Base-by-base conservation (phyloP, 1,140 invertebrate genomes). In the Vollenhovia emeryi region DNA sequence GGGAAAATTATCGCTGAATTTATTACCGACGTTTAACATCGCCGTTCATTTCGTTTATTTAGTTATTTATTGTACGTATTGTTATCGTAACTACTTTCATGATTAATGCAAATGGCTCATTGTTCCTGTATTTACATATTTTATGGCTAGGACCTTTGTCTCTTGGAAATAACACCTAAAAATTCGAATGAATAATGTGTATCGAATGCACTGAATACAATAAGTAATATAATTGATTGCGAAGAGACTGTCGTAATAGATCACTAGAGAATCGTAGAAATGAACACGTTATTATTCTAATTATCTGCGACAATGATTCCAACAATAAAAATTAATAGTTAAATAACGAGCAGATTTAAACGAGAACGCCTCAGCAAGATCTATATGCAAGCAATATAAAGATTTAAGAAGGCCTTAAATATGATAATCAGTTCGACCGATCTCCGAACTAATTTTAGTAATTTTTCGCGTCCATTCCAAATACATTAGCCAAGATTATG, bases 71-170 rank as follows among this genome's bases (percentile, higher is more conserved):
- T 71, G 24, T 33, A 57, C 24, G 52, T n/a, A 82, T 57, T 57
- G 66, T 82, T 57, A 43, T 33, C 50, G 36, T 71, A 73, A 57
- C 64, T 80, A 71, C 78, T 82, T 82, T 45, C 73, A 45, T 82
- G 66, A 71, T 80, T 71, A 80, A 80, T 71, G 36, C 24, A 73
- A 82, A 71, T 45, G 48, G 21, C 24, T 55, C 64, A 71, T 80
- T 57, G 78, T 71, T 57, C n/a, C 18, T 45, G 24, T 71, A 57
- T 82, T 57, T 45, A n/a, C 75, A 68, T 71, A 57, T 59, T 82
- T 71, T 59, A 82, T 73, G 21, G 15, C 24, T 45, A 43, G 59
- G 21, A 11, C 59, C 36, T 73, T 71, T 73, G 66, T 82, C 78
- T 33, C 36, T 68, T 45, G 78, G 7, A 73, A 13, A 73, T 57